phyloP scores from a whole-genome alignment of 2,113 vertebrate species.

The Reinhardtius hippoglossoides region DNA sequence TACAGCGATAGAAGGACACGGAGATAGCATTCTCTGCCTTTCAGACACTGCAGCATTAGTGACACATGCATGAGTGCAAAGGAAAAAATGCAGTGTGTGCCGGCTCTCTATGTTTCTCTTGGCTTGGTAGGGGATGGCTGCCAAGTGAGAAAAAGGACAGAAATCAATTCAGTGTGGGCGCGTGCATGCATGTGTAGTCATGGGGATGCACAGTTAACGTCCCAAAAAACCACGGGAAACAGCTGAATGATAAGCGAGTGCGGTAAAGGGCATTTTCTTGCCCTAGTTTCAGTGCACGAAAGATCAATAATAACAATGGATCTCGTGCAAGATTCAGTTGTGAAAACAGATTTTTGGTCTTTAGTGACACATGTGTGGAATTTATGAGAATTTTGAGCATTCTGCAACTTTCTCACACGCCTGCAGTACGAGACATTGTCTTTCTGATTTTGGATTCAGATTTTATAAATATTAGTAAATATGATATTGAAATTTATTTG shows the following conservation, averaged over 20 bases:
- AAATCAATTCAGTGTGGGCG: constrained; percentile 32
- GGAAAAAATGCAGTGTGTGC: constrained; percentile 43
- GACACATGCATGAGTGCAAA: constrained; percentile 76
- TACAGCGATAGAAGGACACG: constrained; percentile 44
- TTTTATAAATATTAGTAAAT: neutral
- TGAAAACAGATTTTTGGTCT: neutral
- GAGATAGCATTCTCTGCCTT: constrained; percentile 57
- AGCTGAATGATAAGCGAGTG: neutral
- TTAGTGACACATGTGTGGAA: too few relatives aligned
- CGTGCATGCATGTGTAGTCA: constrained; percentile 31
- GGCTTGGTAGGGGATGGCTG: constrained; percentile 19
- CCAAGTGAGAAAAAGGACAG: constrained; percentile 8
- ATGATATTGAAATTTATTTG: neutral
- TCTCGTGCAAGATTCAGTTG: neutral
- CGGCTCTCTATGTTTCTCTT: constrained; percentile 41
- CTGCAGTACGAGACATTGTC: neutral
- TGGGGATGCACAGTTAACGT: constrained; percentile 25
- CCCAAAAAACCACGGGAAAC: constrained; percentile 9
- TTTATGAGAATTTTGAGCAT: neutral
- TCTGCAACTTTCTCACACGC: too few relatives aligned
- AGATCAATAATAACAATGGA: neutral
- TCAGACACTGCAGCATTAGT: constrained; percentile 67
- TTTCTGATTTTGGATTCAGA: too few relatives aligned
- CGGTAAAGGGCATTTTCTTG: constrained; percentile 3
- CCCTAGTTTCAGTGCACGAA: neutral